Evolutionary conservation across 2,113 vertebrate species (phyloP).

Genomic region (Menidia beryllina): DNA sequence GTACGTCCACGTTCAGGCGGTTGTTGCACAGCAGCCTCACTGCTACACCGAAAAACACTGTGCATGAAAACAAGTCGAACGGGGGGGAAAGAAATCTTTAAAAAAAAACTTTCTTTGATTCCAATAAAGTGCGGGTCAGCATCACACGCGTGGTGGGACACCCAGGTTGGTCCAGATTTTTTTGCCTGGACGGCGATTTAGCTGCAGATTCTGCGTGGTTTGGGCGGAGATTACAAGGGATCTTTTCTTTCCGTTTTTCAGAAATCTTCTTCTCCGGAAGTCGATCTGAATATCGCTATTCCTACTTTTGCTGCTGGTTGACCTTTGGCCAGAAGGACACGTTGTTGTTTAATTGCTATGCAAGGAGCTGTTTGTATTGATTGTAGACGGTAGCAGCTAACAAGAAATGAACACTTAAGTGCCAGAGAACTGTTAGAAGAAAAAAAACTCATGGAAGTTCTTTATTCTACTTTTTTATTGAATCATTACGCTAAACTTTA

Average conservation of each 20-base stretch:
- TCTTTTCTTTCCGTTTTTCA: neutral
- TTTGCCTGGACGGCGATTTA: conserved; percentile 15
- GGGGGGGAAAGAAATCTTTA: no score
- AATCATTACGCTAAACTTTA: conserved; percentile 40
- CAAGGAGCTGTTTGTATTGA: conserved; percentile 66
- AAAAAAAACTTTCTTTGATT: no score
- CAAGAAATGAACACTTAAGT: conserved; percentile 73
- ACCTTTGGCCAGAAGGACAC: conserved; percentile 20
- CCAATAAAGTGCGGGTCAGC: conserved; percentile 8
- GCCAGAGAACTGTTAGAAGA: conserved; percentile 61
- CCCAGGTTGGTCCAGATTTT: neutral
- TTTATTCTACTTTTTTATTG: conserved; percentile 31
- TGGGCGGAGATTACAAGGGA: conserved; percentile 38
- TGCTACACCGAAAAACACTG: conserved; percentile 56
- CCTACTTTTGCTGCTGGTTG: conserved; percentile 44
- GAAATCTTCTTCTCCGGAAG: conserved; percentile 23
- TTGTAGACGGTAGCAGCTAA: conserved; percentile 57
- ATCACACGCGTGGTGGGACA: neutral
- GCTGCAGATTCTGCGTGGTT: conserved; percentile 17
- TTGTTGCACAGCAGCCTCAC: conserved; percentile 49
- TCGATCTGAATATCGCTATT: conserved; percentile 4
- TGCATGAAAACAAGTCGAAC: no score
- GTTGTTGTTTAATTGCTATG: conserved; percentile 64
- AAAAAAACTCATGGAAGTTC: conserved; percentile 25
- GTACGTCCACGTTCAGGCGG: conserved; percentile 29